Percentiles rank a stretch among this genome's conserved stretches.
phyloP scores from a whole-genome alignment of 2,113 vertebrate genomes.

The Propithecus coquereli region DNA sequence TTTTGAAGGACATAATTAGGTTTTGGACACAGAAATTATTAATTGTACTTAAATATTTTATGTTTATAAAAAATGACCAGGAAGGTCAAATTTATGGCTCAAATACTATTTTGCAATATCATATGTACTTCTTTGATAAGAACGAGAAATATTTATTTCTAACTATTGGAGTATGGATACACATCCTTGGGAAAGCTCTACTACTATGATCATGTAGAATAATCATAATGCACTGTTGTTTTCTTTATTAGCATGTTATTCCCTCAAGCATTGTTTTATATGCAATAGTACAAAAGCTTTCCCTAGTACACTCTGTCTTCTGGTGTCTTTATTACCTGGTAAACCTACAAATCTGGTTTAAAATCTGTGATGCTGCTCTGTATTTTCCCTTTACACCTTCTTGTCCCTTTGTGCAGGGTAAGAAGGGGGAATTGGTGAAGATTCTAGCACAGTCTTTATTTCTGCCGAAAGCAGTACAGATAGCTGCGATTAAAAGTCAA shows the following conservation, averaged over 20 bases:
- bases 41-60: background rate
- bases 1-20: background rate
- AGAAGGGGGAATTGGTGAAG: background rate
- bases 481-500: background rate
- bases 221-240: background rate
- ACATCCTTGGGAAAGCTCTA: background rate
- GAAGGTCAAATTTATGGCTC: background rate
- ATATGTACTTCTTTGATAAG: background rate
- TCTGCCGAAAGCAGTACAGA: background rate
- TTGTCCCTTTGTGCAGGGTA: background rate
- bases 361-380: background rate
- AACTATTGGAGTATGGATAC: background rate
- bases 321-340: background rate
- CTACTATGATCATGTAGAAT: background rate
- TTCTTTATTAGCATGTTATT: background rate
- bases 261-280: background rate
- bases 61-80: background rate
- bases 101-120: background rate
- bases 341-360: background rate
- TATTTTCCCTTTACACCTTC: slow-evolving; percentile 12
- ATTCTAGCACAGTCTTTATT: background rate
- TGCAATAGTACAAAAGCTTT: background rate
- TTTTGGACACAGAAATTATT: background rate
- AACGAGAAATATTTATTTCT: background rate
- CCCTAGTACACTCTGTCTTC: background rate